Base-by-base conservation (phyloP, 1,140 invertebrate species). In the Musca vetustissima region DNA sequence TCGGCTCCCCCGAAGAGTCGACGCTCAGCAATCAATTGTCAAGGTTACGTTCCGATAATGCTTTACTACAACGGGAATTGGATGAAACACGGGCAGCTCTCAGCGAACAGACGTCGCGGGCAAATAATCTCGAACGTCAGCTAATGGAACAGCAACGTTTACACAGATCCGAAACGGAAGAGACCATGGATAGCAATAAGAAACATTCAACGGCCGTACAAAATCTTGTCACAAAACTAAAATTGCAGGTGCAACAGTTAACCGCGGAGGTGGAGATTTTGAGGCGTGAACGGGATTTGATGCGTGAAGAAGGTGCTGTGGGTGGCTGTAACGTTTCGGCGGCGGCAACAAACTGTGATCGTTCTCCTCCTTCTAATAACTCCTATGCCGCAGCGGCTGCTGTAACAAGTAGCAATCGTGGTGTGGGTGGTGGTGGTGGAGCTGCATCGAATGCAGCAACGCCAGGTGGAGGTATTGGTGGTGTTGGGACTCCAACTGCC, bases 241-340 rank as follows among this genome's bases (percentile, higher is more conserved):
- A 85, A 71, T 85, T 86, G 70, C 85, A 90, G 80, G 84, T 89
- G 32, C 84, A 86, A 74, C 76, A 81, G 71, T 82, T 90, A 71
- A 87, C 81, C 76, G 72, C 73, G 25, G 79, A 85, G 73, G 67
- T 84, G 7, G 76, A 75, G 71, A 67, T 76, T 19, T 72, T 89
- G 47, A 78, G 83, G 69, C 72, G 78, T 19, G 83, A 85, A 69
- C 85, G 84, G 70, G 76, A 74, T 17, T 76, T 83, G 57, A 73
- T 86, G 28, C 78, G 78, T 69, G 72, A 72, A 69, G 70, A 82
- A 74, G 72, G 68, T 19, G 72, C 69, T 13, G 72, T 69, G 1
- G 72, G 72, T 64, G 72, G 69, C 74, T 80, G 83, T 66, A 74
- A 75, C 50, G 74, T 71, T n/a, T n/a, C n/a, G n/a, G n/a, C n/a